These are phyloP conservation scores for Falcaria lacertinaria DNA, from an alignment of 2,888 invertebrate genomes.

Conservation along the genomic window DNA sequence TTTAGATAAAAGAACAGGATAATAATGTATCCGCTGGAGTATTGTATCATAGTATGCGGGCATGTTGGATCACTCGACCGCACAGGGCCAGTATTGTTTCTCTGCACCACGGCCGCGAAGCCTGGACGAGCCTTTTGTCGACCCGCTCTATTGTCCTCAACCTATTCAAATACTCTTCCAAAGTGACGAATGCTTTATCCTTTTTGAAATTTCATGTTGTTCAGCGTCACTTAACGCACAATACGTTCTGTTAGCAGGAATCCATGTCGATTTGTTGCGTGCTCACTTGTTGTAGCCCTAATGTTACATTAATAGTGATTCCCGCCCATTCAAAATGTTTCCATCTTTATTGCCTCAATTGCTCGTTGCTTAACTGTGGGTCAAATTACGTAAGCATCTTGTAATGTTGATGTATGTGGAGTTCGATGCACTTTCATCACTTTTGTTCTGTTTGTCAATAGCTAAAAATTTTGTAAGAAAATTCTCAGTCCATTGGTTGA, in stretches of 20 bases:
- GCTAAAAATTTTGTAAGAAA: too few species aligned
- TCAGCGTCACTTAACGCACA: slow-evolving; percentile 31
- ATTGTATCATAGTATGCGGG: slow-evolving; percentile 48
- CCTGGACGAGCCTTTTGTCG: slow-evolving; percentile 63
- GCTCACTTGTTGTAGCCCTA: slow-evolving; percentile 40
- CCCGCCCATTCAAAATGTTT: slow-evolving; percentile 59
- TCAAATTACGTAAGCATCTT: slow-evolving; percentile 57
- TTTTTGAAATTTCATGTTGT: slow-evolving; percentile 39
- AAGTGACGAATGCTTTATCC: slow-evolving; percentile 41
- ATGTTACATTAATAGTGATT: slow-evolving; percentile 59
- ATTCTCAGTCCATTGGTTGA: too few species aligned
- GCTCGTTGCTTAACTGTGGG: slow-evolving; percentile 62
- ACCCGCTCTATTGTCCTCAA: slow-evolving; percentile 58
- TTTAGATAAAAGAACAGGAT: neutral
- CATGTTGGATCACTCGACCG: slow-evolving; percentile 62
- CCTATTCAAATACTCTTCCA: slow-evolving; percentile 57
- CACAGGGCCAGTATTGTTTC: slow-evolving; percentile 65
- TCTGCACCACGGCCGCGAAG: slow-evolving; percentile 50
- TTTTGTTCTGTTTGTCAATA: slow-evolving; percentile 14
- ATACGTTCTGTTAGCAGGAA: slow-evolving; percentile 23
- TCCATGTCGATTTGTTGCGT: slow-evolving; percentile 32
- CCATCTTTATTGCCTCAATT: slow-evolving; percentile 70
- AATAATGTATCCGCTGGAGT: slow-evolving; percentile 2
- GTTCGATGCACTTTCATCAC: slow-evolving; percentile 56
- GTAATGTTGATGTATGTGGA: slow-evolving; percentile 45